Base-by-base conservation (phyloP, 1,140 invertebrate species). In the Helicoverpa armigera region DNA sequence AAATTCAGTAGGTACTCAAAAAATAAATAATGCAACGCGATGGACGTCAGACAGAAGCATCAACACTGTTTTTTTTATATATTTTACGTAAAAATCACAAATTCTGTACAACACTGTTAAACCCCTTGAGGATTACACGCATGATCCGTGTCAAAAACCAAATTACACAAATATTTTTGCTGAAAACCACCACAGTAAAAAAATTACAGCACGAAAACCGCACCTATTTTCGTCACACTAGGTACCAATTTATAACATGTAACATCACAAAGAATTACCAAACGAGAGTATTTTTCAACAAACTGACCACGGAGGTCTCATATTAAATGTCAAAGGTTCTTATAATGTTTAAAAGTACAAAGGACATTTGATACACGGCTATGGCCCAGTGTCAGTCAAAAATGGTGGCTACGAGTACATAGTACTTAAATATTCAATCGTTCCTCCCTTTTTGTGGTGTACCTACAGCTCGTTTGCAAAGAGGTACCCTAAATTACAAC, bases 241-340 rank as follows among this genome's bases (percentile, higher is more conserved):
- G 14, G 13, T 54, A 58, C 35, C 5, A 16, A 10, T 16, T 10
- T 16, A 4, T 58, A 16, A 10, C 54, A 10, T 58, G 3, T 7
- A 7, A 58, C n/a, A 16, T 9, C n/a, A 58, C 18, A 58, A 23
- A 58, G 35, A 43, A 43, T 43, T 43, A 43, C 35, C 5, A 9
- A 56, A n/a, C 3, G 10, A 56, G 54, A 63, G 11, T 14, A 63
- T 63, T 63, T 63, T 65, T 31, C 13, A 63, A n/a, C 11, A 35
- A 63, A 35, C 11, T 4, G 13, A 14, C 13, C 61, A 13, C 31
- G 31, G 7, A 5, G 13, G 29, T 63, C 43, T 67, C 63, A 16
- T 67, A 67, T 67, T 35, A 48, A 67, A 67, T 67, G 16, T 67
- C 63, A 67, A 67, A 67, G 63, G 63, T 67, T 60, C 10, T 60